Percentiles rank a stretch among this genome's conserved stretches.
These are phyloP conservation scores for Horisme vitalbata DNA, from an alignment of 2,888 invertebrate genomes.

Conservation along the genomic window DNA sequence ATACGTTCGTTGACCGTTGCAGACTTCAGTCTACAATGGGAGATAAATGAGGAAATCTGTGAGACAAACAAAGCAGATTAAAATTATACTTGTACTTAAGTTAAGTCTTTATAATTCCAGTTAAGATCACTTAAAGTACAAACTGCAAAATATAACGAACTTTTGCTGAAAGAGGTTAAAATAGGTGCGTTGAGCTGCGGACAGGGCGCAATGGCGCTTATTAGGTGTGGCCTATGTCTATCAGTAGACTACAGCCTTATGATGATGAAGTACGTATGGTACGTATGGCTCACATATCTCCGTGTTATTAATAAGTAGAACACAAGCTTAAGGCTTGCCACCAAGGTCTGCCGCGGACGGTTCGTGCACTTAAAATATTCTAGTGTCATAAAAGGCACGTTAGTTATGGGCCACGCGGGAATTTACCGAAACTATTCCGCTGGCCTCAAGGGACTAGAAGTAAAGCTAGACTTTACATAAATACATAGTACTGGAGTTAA, in stretches of 20 bases:
- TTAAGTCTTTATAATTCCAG: too few relatives aligned
- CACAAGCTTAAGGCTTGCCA: background rate
- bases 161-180: too few relatives aligned
- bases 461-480: slow-evolving; percentile 14
- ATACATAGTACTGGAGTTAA: background rate
- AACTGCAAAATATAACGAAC: too few relatives aligned
- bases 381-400: slow-evolving; percentile 68
- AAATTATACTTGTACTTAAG: too few relatives aligned
- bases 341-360: slow-evolving; percentile 38
- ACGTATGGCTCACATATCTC: too few relatives aligned
- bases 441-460: slow-evolving; percentile 25
- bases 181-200: too few relatives aligned
- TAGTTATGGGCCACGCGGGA: slow-evolving; percentile 61
- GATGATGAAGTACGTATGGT: too few relatives aligned
- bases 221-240: too few relatives aligned
- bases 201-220: too few relatives aligned
- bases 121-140: too few relatives aligned
- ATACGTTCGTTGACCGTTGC: background rate
- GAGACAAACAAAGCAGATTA: too few relatives aligned
- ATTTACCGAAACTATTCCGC: slow-evolving; percentile 36
- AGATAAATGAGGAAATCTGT: background rate
- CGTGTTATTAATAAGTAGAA: background rate
- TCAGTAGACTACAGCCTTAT: too few relatives aligned
- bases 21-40: slow-evolving; percentile 2
- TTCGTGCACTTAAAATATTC: slow-evolving; percentile 75